Percentiles rank a stretch among this genome's conserved stretches.
Evolutionary conservation across 2,888 invertebrate species (phyloP).

Genomic region (Phengaris arion): DNA sequence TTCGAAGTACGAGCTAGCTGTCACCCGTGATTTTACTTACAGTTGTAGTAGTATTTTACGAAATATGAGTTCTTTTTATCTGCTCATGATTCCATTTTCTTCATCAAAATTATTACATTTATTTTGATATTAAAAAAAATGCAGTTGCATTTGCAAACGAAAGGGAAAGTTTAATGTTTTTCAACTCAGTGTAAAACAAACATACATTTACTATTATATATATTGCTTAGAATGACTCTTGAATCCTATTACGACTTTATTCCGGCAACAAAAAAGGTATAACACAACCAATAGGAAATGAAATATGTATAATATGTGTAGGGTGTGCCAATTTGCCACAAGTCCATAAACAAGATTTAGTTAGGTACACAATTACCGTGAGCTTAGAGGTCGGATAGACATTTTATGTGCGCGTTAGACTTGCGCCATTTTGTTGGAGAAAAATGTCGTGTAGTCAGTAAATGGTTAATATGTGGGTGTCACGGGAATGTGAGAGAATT

Average conservation of each 20-base stretch:
- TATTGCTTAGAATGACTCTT: neutral
- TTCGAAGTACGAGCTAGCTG: neutral
- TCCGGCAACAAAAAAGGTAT: neutral
- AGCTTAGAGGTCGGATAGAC: neutral
- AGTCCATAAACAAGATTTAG: conserved; percentile 7
- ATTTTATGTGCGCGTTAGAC: conserved; percentile 13
- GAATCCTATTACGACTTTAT: neutral
- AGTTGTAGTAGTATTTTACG: neutral
- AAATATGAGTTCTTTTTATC: neutral
- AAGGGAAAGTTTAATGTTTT: too few relatives aligned
- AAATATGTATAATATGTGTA: conserved; percentile 11
- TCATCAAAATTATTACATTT: too few relatives aligned
- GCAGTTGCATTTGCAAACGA: too few relatives aligned
- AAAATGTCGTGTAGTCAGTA: conserved; percentile 18
- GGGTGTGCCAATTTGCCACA: conserved; percentile 4
- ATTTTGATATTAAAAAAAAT: too few relatives aligned
- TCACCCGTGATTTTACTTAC: neutral
- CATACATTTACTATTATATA: neutral
- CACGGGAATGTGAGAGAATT: neutral
- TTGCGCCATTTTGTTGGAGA: conserved; percentile 5
- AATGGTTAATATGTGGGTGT: conserved; percentile 26
- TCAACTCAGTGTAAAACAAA: too few relatives aligned
- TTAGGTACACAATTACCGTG: neutral
- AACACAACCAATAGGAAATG: neutral
- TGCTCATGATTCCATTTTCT: too few relatives aligned